These are phyloP conservation scores for Pedionomus torquatus DNA, from an alignment of 2,113 vertebrate genomes.

Conservation along the genomic window DNA sequence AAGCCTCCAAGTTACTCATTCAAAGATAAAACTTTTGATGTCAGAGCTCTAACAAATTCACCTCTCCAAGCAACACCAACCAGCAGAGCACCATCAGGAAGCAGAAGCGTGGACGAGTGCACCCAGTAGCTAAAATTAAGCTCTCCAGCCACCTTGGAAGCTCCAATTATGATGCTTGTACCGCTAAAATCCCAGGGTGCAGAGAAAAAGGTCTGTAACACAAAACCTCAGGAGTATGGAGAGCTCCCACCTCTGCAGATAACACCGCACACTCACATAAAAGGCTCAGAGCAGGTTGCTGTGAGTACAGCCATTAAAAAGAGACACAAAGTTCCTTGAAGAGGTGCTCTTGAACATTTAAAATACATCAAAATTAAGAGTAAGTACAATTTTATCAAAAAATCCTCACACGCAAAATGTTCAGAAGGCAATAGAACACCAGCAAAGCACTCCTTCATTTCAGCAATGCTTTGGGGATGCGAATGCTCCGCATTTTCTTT, in stretches of 20 bases:
- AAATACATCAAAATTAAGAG: background rate
- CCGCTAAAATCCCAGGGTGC: background rate
- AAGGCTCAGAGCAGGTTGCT: background rate
- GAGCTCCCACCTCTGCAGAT: background rate
- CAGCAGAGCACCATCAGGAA: background rate
- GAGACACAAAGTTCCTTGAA: background rate
- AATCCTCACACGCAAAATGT: background rate
- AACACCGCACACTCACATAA: background rate
- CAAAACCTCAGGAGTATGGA: background rate
- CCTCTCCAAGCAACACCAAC: background rate
- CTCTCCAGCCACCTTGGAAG: background rate
- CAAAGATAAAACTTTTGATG: background rate
- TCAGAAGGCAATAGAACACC: background rate
- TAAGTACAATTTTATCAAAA: background rate
- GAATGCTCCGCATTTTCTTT: background rate
- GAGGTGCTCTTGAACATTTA: background rate
- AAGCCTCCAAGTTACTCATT: background rate
- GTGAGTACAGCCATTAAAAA: accelerated
- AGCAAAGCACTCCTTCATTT: background rate
- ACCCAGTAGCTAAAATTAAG: background rate
- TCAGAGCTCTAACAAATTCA: background rate
- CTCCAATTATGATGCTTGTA: background rate
- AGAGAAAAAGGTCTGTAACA: accelerated
- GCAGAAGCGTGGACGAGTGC: background rate
- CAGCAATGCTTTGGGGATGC: background rate